phyloP scores from a whole-genome alignment of 2,797 vertebrate genomes.

The Borostomias antarcticus region DNA sequence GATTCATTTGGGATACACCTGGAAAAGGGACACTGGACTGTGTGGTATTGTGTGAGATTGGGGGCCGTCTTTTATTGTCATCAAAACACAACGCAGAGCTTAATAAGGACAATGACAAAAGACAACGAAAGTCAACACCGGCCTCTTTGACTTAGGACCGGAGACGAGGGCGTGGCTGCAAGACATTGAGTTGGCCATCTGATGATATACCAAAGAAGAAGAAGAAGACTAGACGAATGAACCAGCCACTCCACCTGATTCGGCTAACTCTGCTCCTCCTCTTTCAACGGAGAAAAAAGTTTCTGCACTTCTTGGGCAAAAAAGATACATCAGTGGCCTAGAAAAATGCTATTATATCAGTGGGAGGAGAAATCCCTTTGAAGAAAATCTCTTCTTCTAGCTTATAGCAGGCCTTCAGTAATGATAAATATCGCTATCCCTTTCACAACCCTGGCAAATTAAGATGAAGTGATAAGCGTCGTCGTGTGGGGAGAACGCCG shows the following conservation, averaged over 20 bases:
- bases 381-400: conserved; percentile 51
- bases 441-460: conserved; percentile 50
- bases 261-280: background rate
- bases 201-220: too few relatives aligned
- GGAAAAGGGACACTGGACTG: too few relatives aligned
- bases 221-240: conserved; percentile 36
- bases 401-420: conserved; percentile 34
- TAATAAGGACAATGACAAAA: too few relatives aligned
- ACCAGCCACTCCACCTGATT: conserved; percentile 26
- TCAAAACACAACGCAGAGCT: too few relatives aligned
- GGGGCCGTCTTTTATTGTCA: too few relatives aligned
- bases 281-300: background rate
- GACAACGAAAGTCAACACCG: too few relatives aligned
- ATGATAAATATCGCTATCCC: conserved; percentile 46
- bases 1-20: too few relatives aligned
- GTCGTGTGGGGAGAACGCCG: conserved; percentile 47
- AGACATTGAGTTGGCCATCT: too few relatives aligned
- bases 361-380: conserved; percentile 44
- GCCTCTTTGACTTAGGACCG: too few relatives aligned
- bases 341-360: conserved; percentile 63
- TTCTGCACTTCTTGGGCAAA: conserved; percentile 29
- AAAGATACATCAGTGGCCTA: conserved; percentile 46
- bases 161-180: too few relatives aligned
- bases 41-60: too few relatives aligned
- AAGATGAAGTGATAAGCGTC: conserved; percentile 43